Evolutionary conservation across 2,888 invertebrate genomes (phyloP).

Genomic region (Gnatocerus cornutus): DNA sequence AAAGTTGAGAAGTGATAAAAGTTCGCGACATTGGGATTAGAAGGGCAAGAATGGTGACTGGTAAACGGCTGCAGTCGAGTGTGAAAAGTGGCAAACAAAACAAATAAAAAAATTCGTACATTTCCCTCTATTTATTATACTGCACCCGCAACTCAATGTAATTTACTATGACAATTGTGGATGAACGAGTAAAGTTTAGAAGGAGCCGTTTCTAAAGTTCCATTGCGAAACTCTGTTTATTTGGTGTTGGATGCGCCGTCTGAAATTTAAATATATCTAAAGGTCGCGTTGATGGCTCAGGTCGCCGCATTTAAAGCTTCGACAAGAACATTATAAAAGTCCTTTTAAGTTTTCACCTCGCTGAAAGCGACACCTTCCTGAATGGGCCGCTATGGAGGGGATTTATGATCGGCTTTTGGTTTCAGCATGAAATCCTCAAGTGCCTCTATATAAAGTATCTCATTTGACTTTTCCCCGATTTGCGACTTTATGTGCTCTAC

Average conservation of each 20-base stretch:
- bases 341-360: constrained; percentile 26
- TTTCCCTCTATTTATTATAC: too few species aligned
- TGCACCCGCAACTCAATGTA: too few species aligned
- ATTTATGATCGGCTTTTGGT: constrained; percentile 42
- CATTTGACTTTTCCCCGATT: constrained; percentile 40
- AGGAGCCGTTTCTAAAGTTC: too few species aligned
- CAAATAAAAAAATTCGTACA: too few species aligned
- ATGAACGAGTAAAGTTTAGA: too few species aligned
- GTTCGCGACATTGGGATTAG: constrained; percentile 15
- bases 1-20: constrained; percentile 41
- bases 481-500: constrained; percentile 28
- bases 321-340: constrained; percentile 23
- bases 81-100: too few species aligned
- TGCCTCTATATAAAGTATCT: constrained; percentile 34
- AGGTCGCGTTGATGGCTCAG: not conserved
- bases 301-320: constrained; percentile 18
- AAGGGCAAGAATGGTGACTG: not conserved
- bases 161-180: too few species aligned
- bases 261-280: constrained; percentile 2
- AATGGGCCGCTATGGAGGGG: constrained; percentile 16
- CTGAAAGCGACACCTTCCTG: constrained; percentile 29
- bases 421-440: constrained; percentile 24
- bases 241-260: constrained; percentile 11
- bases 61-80: too few species aligned
- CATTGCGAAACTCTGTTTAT: not conserved